Evolutionary conservation across 2,888 invertebrate genomes (phyloP).

Genomic region (Chrysolina americana): DNA sequence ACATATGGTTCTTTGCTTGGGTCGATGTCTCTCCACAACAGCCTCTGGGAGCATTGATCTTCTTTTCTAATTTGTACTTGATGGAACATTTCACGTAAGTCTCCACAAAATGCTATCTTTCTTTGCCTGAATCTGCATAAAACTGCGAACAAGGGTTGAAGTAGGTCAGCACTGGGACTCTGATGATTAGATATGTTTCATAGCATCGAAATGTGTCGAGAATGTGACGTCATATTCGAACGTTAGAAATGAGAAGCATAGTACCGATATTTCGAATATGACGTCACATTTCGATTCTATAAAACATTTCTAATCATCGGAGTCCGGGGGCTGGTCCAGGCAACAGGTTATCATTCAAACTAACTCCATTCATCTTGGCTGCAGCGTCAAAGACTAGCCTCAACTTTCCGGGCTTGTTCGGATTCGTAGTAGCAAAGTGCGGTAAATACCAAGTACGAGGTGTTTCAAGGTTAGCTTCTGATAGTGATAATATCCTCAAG

Average conservation of each 20-base stretch:
- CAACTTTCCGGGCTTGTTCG: neutral
- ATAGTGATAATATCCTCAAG: neutral
- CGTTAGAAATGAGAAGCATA: too few species aligned
- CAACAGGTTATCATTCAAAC: neutral
- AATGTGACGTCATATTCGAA: too few species aligned
- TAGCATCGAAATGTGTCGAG: too few species aligned
- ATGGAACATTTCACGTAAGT: neutral
- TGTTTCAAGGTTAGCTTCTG: neutral
- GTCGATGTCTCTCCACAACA: slow-evolving; percentile 16
- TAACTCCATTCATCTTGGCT: neutral
- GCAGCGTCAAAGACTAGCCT: slow-evolving; percentile 3
- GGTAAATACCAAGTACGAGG: slow-evolving; percentile 10
- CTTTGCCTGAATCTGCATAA: neutral
- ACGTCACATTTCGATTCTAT: too few species aligned
- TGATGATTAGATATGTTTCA: too few species aligned
- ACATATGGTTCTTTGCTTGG: neutral
- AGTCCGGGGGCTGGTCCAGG: neutral
- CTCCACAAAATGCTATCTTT: neutral
- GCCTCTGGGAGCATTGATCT: slow-evolving; percentile 7
- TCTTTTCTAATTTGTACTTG: neutral
- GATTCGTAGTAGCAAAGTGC: neutral
- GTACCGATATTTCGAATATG: too few species aligned
- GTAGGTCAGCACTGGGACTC: too few species aligned
- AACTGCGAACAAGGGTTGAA: neutral
- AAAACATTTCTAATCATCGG: too few species aligned